These are phyloP conservation scores for Rachycentron canadum DNA, from an alignment of 2,797 vertebrate species.

Conservation along the genomic window DNA sequence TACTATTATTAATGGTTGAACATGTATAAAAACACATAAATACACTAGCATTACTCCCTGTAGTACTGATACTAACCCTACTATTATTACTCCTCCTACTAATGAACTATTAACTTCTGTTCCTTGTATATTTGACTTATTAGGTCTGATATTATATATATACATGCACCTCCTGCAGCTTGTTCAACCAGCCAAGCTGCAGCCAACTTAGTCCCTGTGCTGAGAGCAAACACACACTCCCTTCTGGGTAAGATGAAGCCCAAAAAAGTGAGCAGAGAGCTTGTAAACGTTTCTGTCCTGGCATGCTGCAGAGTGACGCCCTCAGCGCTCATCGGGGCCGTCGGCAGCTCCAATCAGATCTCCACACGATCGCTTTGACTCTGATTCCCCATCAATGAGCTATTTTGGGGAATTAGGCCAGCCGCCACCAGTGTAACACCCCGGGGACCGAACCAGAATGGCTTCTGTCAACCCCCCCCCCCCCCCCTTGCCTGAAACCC, in stretches of 20 bases:
- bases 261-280: not conserved
- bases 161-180: not conserved
- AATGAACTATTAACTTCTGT: no score
- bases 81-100: no score
- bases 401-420: conserved; percentile 82
- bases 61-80: no score
- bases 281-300: not conserved
- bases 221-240: not conserved
- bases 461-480: conserved; percentile 39
- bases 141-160: no score
- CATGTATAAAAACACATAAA: no score
- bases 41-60: no score
- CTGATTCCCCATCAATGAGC: conserved; percentile 70
- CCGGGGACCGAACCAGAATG: conserved; percentile 60
- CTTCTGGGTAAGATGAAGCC: not conserved
- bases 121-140: no score
- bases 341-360: conserved; percentile 32
- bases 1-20: no score
- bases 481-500: not conserved
- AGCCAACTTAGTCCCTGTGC: no score
- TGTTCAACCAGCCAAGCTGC: no score
- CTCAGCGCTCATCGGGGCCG: conserved; percentile 5
- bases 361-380: conserved; percentile 44
- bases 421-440: conserved; percentile 60
- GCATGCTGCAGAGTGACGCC: conserved; percentile 14